Evolutionary conservation across 2,888 invertebrate genomes (phyloP).

Genomic region (Apeira syringaria): DNA sequence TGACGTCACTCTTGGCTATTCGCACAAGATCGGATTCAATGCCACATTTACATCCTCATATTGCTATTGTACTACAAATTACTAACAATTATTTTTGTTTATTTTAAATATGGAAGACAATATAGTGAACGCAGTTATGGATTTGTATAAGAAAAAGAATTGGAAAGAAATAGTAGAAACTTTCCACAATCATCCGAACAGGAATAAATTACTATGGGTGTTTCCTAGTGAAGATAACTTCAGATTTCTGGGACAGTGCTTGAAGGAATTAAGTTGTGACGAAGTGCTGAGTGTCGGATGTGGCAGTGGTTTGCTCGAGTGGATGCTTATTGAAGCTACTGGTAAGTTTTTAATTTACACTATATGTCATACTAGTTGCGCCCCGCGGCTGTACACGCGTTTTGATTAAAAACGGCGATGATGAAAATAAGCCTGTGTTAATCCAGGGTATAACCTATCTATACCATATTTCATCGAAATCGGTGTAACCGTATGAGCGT

Average conservation of each 20-base stretch:
- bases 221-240: constrained; percentile 88
- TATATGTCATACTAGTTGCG: too few relatives aligned
- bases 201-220: constrained; percentile 87
- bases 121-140: constrained; percentile 60
- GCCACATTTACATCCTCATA: constrained; percentile 17
- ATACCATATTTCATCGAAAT: too few relatives aligned
- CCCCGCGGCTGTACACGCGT: too few relatives aligned
- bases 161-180: constrained; percentile 74
- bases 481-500: too few relatives aligned
- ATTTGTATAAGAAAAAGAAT: constrained; percentile 62
- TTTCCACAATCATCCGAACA: constrained; percentile 76
- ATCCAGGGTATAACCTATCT: too few relatives aligned
- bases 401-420: too few relatives aligned
- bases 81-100: background rate
- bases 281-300: constrained; percentile 89
- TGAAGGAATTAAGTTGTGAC: constrained; percentile 67
- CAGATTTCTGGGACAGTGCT: constrained; percentile 74
- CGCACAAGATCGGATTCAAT: constrained; percentile 44
- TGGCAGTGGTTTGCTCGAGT: constrained; percentile 92
- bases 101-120: constrained; percentile 55
- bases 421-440: too few relatives aligned
- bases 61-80: constrained; percentile 10
- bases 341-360: too few relatives aligned
- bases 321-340: constrained; percentile 87
- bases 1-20: constrained; percentile 26